phyloP scores from a whole-genome alignment of 2,797 vertebrate genomes.

The Macropus fuliginosus region DNA sequence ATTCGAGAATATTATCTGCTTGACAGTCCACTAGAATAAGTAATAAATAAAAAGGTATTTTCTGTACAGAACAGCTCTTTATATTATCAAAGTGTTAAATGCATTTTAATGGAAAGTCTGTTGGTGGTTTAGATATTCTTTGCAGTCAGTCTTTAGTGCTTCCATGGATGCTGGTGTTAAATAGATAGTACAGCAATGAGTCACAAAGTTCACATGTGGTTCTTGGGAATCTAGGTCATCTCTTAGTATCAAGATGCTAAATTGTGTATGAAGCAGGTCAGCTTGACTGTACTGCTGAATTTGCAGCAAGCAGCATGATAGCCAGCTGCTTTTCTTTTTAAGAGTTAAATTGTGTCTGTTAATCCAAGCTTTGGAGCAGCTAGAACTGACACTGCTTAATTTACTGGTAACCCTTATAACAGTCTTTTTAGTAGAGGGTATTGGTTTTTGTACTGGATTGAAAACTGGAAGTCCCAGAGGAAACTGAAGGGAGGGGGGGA shows the following conservation, averaged over 20 bases:
- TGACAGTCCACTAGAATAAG: background rate
- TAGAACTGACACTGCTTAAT: slow-evolving; percentile 72
- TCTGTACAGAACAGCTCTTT: background rate
- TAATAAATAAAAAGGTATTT: background rate
- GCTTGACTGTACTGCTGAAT: slow-evolving; percentile 26
- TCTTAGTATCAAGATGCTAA: slow-evolving; percentile 57
- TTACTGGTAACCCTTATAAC: slow-evolving; percentile 72
- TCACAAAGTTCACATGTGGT: slow-evolving; percentile 50
- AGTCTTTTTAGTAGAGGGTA: slow-evolving; percentile 72
- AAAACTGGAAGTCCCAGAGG: slow-evolving; percentile 77
- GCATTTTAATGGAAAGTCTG: slow-evolving; percentile 13
- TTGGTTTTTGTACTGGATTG: slow-evolving; percentile 72
- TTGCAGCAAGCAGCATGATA: background rate
- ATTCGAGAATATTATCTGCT: background rate
- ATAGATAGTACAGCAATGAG: background rate
- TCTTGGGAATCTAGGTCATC: slow-evolving; percentile 64
- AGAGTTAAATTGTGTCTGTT: slow-evolving; percentile 73
- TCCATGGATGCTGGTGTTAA: slow-evolving; percentile 28
- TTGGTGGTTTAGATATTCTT: slow-evolving; percentile 9
- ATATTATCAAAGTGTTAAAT: background rate
- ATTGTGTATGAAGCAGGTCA: slow-evolving; percentile 48
- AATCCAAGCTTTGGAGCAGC: slow-evolving; percentile 55
- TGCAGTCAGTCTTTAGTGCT: background rate
- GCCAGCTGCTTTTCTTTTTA: slow-evolving; percentile 59
- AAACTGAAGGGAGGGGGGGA: slow-evolving; percentile 60